phyloP scores from a whole-genome alignment of 2,797 vertebrate genomes.

The Ceryle rudis region DNA sequence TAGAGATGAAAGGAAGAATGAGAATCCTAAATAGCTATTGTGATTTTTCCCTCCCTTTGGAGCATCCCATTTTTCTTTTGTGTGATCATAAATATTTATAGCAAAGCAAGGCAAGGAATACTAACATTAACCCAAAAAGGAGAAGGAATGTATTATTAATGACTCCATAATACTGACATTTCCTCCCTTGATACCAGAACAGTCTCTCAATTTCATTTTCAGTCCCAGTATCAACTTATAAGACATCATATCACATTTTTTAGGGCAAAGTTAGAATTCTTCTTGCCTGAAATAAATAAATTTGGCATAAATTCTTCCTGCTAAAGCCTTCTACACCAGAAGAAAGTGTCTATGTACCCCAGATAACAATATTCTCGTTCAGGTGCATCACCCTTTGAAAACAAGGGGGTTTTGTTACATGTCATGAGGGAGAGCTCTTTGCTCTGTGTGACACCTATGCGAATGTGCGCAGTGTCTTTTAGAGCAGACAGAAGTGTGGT shows the following conservation, averaged over 20 bases:
- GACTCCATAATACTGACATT: neutral
- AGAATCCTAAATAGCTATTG: conserved; percentile 16
- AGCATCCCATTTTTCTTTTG: conserved; percentile 24
- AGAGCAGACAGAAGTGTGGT: neutral
- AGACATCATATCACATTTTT: neutral
- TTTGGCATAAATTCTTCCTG: neutral
- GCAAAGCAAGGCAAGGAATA: conserved; percentile 19
- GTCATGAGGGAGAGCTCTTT: neutral
- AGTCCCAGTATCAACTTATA: neutral
- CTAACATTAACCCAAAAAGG: conserved; percentile 20
- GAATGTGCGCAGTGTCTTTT: neutral
- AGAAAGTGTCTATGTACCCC: neutral
- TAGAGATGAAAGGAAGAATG: neutral
- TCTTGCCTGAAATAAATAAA: neutral
- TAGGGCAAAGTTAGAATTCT: neutral
- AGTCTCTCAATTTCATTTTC: neutral
- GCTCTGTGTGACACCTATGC: neutral
- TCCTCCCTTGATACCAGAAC: neutral
- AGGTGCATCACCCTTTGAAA: neutral
- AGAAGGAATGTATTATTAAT: conserved; percentile 34
- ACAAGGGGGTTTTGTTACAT: neutral
- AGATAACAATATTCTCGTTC: neutral
- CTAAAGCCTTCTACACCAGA: neutral
- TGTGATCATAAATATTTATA: conserved; percentile 61
- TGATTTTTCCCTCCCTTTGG: conserved; percentile 29